Evolutionary conservation across 1,140 invertebrate species (phyloP).

Genomic region (Aphis gossypii): DNA sequence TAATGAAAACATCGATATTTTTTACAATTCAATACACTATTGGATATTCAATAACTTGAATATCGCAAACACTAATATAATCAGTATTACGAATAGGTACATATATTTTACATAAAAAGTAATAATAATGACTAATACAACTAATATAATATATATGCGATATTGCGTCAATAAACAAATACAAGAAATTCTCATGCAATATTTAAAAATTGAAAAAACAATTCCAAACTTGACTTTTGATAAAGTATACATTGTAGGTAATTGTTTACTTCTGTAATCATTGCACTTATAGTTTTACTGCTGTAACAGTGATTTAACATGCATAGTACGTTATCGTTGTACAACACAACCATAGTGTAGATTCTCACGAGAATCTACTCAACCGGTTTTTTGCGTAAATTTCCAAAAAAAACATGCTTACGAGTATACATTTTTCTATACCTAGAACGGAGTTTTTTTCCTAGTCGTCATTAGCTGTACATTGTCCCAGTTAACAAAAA

Average conservation of each 20-base stretch:
- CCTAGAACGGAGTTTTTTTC: constrained; percentile 3
- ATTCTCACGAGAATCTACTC: constrained; percentile 41
- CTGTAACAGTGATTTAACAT: constrained; percentile 8
- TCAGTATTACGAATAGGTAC: neutral
- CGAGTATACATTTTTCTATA: constrained; percentile 7
- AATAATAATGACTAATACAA: neutral
- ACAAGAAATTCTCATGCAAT: neutral
- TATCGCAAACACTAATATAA: neutral
- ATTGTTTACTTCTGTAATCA: neutral
- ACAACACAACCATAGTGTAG: neutral
- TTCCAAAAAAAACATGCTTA: constrained; percentile 23
- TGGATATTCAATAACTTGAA: neutral
- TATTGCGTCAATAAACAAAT: neutral
- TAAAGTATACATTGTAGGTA: neutral
- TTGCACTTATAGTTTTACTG: neutral
- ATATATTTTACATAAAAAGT: neutral
- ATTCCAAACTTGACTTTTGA: neutral
- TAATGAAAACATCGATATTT: neutral
- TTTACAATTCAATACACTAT: neutral
- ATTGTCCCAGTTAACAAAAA: constrained; percentile 45
- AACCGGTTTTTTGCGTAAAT: constrained; percentile 48
- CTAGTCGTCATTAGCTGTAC: constrained; percentile 40
- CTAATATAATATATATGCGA: neutral
- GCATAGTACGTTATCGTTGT: neutral
- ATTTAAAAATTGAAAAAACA: neutral